Percentiles rank a stretch among this genome's conserved stretches.
Conservation (phyloP, 2,113 vertebrate genomes). For the Mesocricetus auratus region DNA sequence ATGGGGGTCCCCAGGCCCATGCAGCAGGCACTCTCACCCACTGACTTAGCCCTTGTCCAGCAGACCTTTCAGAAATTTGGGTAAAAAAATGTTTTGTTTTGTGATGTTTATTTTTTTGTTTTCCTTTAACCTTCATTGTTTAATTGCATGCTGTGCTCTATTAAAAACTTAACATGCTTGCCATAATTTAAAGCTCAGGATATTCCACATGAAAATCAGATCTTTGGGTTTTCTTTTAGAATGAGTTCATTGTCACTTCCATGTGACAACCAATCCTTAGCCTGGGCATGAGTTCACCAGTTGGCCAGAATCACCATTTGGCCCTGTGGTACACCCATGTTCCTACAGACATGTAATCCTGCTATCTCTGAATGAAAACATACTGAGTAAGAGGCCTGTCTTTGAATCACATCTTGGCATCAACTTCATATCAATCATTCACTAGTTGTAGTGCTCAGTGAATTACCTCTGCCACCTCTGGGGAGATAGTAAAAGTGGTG, state of each 20-base stretch:
- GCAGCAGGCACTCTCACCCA: neutral
- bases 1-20: too few species aligned
- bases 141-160: neutral
- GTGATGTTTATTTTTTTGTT: neutral
- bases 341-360: neutral
- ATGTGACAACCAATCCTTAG: neutral
- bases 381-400: neutral
- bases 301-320: neutral
- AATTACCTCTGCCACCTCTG: neutral
- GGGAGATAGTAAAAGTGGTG: neutral
- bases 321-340: neutral
- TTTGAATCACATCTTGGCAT: neutral
- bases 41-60: neutral
- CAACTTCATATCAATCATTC: neutral
- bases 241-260: neutral
- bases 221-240: neutral
- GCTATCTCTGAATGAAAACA: neutral
- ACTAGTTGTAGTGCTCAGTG: rapidly evolving
- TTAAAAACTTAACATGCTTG: neutral
- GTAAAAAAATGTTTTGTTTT: neutral
- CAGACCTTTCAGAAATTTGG: neutral
- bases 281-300: neutral
- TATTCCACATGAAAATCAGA: neutral
- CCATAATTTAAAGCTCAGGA: neutral
- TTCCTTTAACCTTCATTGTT: neutral